These are phyloP conservation scores for Ellobium chinense DNA, from an alignment of 2,888 invertebrate genomes.

Conservation along the genomic window DNA sequence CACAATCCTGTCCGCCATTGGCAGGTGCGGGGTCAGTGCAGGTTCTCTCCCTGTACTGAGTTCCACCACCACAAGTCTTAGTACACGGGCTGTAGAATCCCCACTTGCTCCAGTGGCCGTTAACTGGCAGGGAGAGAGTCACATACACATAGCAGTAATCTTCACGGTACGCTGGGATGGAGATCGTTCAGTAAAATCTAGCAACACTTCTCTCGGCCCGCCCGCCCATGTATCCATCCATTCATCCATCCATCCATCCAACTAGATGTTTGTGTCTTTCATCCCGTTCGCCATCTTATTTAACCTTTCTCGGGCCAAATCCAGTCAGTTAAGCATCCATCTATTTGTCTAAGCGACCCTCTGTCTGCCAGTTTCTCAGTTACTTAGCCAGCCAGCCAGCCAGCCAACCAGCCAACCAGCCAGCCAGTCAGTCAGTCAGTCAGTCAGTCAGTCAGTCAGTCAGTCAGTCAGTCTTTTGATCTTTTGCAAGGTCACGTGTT, in stretches of 20 bases:
- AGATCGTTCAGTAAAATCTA: no score
- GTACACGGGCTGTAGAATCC: slow-evolving; percentile 66
- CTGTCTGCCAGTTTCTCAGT: neutral
- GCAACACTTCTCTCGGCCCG: no score
- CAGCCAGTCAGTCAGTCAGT: neutral
- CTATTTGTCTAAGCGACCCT: neutral
- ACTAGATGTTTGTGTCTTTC: no score
- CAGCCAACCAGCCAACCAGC: no score
- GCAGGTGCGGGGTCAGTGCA: slow-evolving; percentile 68
- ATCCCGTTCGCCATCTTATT: no score
- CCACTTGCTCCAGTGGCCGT: slow-evolving; percentile 65
- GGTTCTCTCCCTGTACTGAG: slow-evolving; percentile 61
- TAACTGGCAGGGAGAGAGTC: slow-evolving; percentile 53
- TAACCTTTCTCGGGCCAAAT: no score
- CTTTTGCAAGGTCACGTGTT: no score
- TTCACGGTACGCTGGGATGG: no score
- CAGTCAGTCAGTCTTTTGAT: neutral
- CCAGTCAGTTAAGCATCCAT: neutral
- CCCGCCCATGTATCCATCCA: no score
- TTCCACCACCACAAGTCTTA: slow-evolving; percentile 65
- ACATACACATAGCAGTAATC: no score
- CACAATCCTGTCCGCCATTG: slow-evolving; percentile 64
- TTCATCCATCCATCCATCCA: no score
- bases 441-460: neutral
- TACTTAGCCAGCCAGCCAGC: neutral